Conservation (phyloP, 2,113 vertebrate species). For the Aptenodytes forsteri region DNA sequence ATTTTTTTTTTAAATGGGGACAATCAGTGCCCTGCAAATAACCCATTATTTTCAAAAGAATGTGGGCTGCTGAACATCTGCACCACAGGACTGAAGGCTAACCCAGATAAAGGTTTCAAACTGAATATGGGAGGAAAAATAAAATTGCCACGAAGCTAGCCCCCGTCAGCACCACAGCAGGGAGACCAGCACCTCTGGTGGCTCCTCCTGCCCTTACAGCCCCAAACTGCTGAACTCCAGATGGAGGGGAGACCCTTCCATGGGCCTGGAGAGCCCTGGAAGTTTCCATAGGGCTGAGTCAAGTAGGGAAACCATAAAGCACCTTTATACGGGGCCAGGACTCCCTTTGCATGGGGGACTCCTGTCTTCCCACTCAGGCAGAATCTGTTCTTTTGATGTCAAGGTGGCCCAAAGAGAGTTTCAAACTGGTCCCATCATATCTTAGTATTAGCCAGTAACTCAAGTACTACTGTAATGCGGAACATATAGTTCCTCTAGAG, state of each 20-base stretch:
- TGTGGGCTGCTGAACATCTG: slow-evolving; percentile 33
- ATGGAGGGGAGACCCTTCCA: background rate
- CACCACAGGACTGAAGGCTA: background rate
- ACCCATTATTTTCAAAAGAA: slow-evolving; percentile 39
- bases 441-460: background rate
- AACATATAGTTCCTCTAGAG: background rate
- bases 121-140: background rate
- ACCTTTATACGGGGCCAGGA: background rate
- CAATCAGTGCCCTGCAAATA: slow-evolving; percentile 14
- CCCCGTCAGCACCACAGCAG: background rate
- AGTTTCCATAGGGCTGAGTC: background rate
- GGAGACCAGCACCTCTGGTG: background rate
- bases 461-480: background rate
- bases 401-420: background rate
- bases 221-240: background rate
- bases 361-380: background rate
- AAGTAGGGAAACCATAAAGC: background rate
- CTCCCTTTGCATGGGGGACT: background rate
- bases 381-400: background rate
- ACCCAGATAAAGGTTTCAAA: background rate
- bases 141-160: background rate
- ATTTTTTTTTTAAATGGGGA: background rate
- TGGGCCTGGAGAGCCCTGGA: background rate
- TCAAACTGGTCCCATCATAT: background rate
- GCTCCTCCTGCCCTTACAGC: background rate